Evolutionary conservation across 2,797 vertebrate genomes (phyloP).

Genomic region (Melanotaenia nigrans): DNA sequence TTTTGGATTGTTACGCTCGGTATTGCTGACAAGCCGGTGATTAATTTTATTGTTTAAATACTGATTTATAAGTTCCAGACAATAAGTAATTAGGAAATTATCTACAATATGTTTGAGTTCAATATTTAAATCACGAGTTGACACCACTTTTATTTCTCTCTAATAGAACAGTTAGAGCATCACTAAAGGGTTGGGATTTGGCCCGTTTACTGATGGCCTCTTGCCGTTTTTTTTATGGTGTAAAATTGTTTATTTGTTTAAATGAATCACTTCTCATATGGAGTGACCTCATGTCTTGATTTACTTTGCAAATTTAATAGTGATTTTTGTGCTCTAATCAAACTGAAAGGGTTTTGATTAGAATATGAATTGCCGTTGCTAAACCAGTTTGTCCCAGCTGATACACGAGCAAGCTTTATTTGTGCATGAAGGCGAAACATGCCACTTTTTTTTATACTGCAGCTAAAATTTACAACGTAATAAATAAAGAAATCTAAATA

Average conservation of each 20-base stretch:
- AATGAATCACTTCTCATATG: not conserved
- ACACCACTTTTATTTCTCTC: not conserved
- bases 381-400: slow-evolving; percentile 35
- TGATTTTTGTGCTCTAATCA: slow-evolving; percentile 57
- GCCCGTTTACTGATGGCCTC: not conserved
- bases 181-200: slow-evolving; percentile 9
- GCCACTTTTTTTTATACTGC: not conserved
- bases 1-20: not conserved
- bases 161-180: slow-evolving; percentile 6
- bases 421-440: slow-evolving; percentile 9
- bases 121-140: not conserved
- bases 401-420: slow-evolving; percentile 43
- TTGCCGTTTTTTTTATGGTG: not conserved
- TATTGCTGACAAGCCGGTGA: not conserved
- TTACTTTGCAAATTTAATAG: slow-evolving; percentile 28
- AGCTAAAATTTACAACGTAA: slow-evolving; percentile 55
- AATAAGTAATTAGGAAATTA: not conserved
- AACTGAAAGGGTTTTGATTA: slow-evolving; percentile 66
- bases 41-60: not conserved
- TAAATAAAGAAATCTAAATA: slow-evolving; percentile 44
- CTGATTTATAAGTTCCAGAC: not conserved
- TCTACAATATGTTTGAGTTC: not conserved
- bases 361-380: slow-evolving; percentile 58
- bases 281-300: slow-evolving; percentile 11
- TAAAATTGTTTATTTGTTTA: slow-evolving; percentile 1